Conservation (phyloP, 2,113 vertebrate species). For the Microcebus ravelobensis region DNA sequence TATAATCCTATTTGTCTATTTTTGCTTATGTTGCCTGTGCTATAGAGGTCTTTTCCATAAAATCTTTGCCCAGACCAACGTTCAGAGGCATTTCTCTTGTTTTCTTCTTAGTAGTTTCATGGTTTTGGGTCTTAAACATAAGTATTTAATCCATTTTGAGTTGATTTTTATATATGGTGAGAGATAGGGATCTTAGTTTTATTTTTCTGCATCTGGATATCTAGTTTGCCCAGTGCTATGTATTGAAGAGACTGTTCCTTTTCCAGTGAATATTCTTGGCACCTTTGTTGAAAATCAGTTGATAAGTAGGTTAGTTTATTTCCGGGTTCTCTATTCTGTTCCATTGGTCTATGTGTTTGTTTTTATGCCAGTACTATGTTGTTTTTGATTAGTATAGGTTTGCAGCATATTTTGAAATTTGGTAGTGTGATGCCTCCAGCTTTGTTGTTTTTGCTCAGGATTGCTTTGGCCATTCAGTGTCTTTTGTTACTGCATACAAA, state of each 20-base stretch:
- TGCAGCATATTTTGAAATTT: not conserved
- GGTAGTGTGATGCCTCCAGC: not conserved
- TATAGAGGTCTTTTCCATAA: not conserved
- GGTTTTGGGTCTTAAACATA: not conserved
- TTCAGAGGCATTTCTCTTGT: not conserved
- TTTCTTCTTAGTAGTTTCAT: not conserved
- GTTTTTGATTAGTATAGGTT: not conserved
- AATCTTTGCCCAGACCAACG: not conserved
- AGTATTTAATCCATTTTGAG: not conserved
- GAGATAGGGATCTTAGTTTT: not conserved
- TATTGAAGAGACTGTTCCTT: not conserved
- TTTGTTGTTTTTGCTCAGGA: not conserved
- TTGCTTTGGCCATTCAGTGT: not conserved
- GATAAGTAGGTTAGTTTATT: not conserved
- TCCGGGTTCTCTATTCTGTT: not conserved
- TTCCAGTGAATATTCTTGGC: not conserved
- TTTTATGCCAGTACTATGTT: not conserved
- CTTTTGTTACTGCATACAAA: not conserved
- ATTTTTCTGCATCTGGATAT: not conserved
- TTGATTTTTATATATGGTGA: not conserved
- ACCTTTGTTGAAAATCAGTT: not conserved
- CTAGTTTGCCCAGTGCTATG: not conserved
- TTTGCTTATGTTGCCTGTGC: not conserved
- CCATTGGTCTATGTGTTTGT: not conserved
- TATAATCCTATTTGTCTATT: not conserved